Conservation (phyloP, 2,888 invertebrate species). For the Chaetogeoica ovagalla region DNA sequence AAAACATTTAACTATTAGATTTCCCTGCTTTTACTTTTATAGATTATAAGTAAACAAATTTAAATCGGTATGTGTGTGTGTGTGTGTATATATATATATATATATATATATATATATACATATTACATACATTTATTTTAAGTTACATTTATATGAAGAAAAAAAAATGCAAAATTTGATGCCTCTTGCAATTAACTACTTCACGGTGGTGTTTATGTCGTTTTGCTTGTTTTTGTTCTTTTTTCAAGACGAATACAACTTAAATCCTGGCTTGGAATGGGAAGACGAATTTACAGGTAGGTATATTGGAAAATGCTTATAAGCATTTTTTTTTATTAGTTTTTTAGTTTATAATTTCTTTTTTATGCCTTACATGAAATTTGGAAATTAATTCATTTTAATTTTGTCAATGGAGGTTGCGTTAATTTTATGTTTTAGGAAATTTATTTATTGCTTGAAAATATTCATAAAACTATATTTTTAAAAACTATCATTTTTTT, state of each 20-base stretch:
- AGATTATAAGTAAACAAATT: not conserved
- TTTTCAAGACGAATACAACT: constrained; percentile 98
- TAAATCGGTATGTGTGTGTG: not conserved
- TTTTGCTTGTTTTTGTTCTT: constrained; percentile 64
- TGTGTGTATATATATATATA: not conserved
- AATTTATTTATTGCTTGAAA: not conserved
- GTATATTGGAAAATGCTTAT: constrained; percentile 63
- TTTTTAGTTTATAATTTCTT: constrained; percentile 34
- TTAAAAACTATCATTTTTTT: not conserved
- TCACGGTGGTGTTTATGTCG: constrained; percentile 58
- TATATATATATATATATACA: not conserved
- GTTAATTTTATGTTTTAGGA: constrained; percentile 59
- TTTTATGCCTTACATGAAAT: constrained; percentile 21
- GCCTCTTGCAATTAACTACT: constrained; percentile 53
- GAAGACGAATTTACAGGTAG: constrained; percentile 99
- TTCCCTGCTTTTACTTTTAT: constrained; percentile 42
- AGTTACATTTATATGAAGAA: constrained; percentile 40
- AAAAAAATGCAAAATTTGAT: constrained; percentile 46
- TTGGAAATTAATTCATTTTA: constrained; percentile 32
- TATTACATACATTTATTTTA: constrained; percentile 30
- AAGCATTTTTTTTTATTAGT: constrained; percentile 44
- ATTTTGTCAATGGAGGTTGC: constrained; percentile 60
- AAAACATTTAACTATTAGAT: not conserved
- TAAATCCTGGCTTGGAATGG: constrained; percentile 99
- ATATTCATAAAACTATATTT: too few species aligned